Conservation (phyloP, 2,797 vertebrate species). For the Sebastes reedi region DNA sequence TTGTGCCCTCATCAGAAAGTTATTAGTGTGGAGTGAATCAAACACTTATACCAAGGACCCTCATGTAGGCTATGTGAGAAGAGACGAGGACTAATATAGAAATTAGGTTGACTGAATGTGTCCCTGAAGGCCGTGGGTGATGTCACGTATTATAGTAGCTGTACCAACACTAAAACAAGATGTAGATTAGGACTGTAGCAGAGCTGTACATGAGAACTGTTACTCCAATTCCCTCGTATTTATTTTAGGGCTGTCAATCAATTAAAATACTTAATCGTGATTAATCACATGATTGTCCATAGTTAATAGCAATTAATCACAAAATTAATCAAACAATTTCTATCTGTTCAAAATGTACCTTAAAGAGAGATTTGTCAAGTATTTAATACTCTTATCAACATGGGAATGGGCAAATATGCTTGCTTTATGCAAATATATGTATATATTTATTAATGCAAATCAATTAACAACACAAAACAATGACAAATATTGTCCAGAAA, state of each 20-base stretch:
- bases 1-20: conserved; percentile 7
- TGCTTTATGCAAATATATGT: too few relatives aligned
- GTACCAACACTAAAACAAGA: conserved; percentile 52
- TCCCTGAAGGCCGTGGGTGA: conserved; percentile 66
- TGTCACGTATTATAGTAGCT: conserved; percentile 70
- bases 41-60: conserved; percentile 50
- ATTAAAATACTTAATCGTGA: too few relatives aligned
- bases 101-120: conserved; percentile 76
- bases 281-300: too few relatives aligned
- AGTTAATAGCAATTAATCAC: too few relatives aligned
- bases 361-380: too few relatives aligned
- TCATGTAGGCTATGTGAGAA: conserved; percentile 67
- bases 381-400: too few relatives aligned
- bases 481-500: too few relatives aligned
- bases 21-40: conserved; percentile 33
- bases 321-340: too few relatives aligned
- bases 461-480: too few relatives aligned
- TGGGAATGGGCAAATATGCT: too few relatives aligned
- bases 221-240: conserved; percentile 16
- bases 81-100: conserved; percentile 77
- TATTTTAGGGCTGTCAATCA: not conserved
- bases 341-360: too few relatives aligned
- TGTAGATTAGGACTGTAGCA: conserved; percentile 23
- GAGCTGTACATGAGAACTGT: conserved; percentile 11
- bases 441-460: too few relatives aligned